Evolutionary conservation across 2,888 invertebrate species (phyloP), one percentile per base, ranked within the genome.

Genomic region (Troilus luridus): DNA sequence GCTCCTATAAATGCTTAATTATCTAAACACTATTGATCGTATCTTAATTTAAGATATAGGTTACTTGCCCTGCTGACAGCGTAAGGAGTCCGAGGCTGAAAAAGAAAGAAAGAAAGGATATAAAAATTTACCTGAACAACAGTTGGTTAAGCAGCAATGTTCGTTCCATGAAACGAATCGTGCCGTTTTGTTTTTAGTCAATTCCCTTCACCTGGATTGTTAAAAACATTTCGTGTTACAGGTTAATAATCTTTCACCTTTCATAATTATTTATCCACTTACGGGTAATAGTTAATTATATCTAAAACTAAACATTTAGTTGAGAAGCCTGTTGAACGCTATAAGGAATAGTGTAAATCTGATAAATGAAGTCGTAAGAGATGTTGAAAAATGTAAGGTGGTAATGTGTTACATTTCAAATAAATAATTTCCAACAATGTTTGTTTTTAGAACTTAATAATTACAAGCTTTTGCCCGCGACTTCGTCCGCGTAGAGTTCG

Each of bases 41-140:
- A 24, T 21, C 21, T 21, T 62, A 62, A 62, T 62, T 67, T 6
- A 67, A 67, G 17, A 27, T 24, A 24, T 24, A 24, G 67, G 67
- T 9, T 67, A 77, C 72, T 77, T 77, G 72, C 72, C 72, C 72
- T 77, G 72, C 72, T 77, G 6, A 77, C 72, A 17, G 72, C 27
- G 17, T 77, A 77, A 17, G 72, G 41, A 19, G 72, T 77, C 72
- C 72, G 72, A 77, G 72, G 72, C 72, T 77, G 72, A 77, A 77
- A 77, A 77, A 77, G 41, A 77, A 77, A 77, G 41, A 41, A 24
- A 77, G 12, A 77, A 77, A 41, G 3, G 27, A 14, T 27, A 5
- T 17, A 67, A 77, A 67, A 77, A 41, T 12, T 77, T 77, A 77
- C 72, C 72, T 77, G 27, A 41, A 41, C 41, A 41, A 19, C 9